These are phyloP conservation scores for Phacellophora camtschatica DNA, from an alignment of 30 jellyfish, hydroid and myxozoan genomes.

Conservation along the genomic window DNA sequence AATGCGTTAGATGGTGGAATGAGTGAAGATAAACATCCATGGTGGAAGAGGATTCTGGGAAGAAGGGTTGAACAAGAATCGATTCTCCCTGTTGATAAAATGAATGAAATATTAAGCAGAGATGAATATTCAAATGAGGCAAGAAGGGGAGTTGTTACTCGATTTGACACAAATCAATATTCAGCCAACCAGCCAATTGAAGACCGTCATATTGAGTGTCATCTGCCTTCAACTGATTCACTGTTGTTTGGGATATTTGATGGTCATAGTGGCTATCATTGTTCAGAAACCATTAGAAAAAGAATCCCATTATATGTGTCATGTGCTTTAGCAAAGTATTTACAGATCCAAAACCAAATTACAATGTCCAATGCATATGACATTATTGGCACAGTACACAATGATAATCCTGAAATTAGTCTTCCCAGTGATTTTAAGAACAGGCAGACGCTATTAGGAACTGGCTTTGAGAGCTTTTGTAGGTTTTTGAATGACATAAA, in stretches of 20 bases:
- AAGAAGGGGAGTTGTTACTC: constrained; percentile 42
- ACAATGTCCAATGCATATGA: neutral
- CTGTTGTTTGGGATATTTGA: constrained; percentile 87
- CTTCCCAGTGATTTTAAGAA: constrained; percentile 62
- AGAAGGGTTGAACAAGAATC: constrained; percentile 17
- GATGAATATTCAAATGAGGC: constrained; percentile 36
- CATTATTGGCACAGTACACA: constrained; percentile 52
- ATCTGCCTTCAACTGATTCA: constrained; percentile 31
- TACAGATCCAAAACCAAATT: neutral
- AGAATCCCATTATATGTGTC: constrained; percentile 79
- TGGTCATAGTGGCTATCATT: constrained; percentile 99
- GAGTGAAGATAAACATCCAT: constrained; percentile 6
- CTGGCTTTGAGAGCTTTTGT: constrained; percentile 61
- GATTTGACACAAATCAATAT: constrained; percentile 89
- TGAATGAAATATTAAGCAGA: constrained; percentile 16
- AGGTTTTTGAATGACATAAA: neutral
- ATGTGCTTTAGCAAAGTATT: constrained; percentile 39
- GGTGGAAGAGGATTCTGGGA: constrained; percentile 57
- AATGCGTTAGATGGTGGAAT: constrained; percentile 39
- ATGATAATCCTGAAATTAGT: constrained; percentile 27
- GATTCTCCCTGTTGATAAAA: constrained; percentile 8
- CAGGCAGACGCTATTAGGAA: constrained; percentile 62
- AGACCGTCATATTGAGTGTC: constrained; percentile 94
- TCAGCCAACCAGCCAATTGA: constrained; percentile 92
- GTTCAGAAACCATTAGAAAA: constrained; percentile 81